Conservation (phyloP, 2,888 invertebrate species). For the Chrysotoxum bicinctum region DNA sequence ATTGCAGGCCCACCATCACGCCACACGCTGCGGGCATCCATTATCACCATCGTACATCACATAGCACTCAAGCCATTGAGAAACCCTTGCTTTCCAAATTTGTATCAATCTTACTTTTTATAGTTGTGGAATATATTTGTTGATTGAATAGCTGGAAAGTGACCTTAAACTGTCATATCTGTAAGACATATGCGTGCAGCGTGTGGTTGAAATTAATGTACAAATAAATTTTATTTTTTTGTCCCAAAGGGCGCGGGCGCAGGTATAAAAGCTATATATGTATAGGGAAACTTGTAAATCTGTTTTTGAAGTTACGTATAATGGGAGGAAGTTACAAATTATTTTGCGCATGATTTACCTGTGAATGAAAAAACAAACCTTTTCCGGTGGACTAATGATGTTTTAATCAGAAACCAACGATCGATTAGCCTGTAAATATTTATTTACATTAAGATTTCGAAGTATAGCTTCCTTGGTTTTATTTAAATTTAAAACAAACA, state of each 20-base stretch:
- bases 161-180: slow-evolving; percentile 60
- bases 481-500: slow-evolving; percentile 20
- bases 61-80: slow-evolving; percentile 24
- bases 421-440: slow-evolving; percentile 16
- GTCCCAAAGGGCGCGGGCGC: slow-evolving; percentile 3
- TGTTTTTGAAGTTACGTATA: neutral
- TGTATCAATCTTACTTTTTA: slow-evolving; percentile 46
- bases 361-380: neutral
- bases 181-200: slow-evolving; percentile 14
- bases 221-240: too few relatives aligned
- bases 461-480: neutral
- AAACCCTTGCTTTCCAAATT: slow-evolving; percentile 65
- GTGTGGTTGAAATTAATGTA: slow-evolving; percentile 15
- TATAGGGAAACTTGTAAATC: slow-evolving; percentile 2
- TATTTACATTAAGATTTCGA: neutral
- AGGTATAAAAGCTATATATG: neutral
- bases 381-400: neutral
- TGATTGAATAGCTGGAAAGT: slow-evolving; percentile 31
- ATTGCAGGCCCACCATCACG: slow-evolving; percentile 6
- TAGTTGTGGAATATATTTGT: slow-evolving; percentile 11
- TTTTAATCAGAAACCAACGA: neutral
- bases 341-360: neutral
- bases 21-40: neutral
- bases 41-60: slow-evolving; percentile 29
- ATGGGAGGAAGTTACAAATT: slow-evolving; percentile 10